Evolutionary conservation across 2,797 vertebrate genomes (phyloP).

Genomic region (Florisuga fusca): DNA sequence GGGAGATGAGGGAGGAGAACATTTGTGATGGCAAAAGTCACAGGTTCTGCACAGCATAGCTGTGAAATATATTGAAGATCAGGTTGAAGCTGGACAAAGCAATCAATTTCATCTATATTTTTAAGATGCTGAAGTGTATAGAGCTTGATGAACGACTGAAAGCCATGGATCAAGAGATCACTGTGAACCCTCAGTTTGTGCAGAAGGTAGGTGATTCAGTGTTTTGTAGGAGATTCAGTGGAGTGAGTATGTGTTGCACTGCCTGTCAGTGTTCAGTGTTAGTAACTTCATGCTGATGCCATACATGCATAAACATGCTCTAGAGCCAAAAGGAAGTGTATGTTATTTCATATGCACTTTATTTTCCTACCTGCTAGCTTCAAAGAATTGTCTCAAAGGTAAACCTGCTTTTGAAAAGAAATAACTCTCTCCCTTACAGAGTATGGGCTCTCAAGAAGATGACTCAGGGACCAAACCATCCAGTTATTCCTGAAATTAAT

Average conservation of each 20-base stretch:
- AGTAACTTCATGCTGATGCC: neutral
- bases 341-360: neutral
- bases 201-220: constrained; percentile 88
- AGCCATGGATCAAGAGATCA: constrained; percentile 99
- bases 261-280: neutral
- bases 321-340: neutral
- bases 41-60: neutral
- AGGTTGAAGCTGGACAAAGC: neutral
- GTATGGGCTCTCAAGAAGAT: constrained; percentile 98
- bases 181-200: constrained; percentile 99
- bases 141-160: constrained; percentile 98
- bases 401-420: constrained; percentile 27
- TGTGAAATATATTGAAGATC: neutral
- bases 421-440: constrained; percentile 81
- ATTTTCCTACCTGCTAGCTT: constrained; percentile 31
- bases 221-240: neutral
- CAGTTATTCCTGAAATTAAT: constrained; percentile 94
- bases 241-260: neutral
- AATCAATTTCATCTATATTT: neutral
- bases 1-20: neutral
- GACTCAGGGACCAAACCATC: constrained; percentile 99
- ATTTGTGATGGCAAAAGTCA: neutral
- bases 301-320: neutral
- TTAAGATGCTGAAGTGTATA: constrained; percentile 99
- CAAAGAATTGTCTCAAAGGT: constrained; percentile 3